A percentile compares a stretch with the other conserved stretches of the same genome.
phyloP scores from a whole-genome alignment of 2,888 invertebrate genomes.

The Meteorus colon region DNA sequence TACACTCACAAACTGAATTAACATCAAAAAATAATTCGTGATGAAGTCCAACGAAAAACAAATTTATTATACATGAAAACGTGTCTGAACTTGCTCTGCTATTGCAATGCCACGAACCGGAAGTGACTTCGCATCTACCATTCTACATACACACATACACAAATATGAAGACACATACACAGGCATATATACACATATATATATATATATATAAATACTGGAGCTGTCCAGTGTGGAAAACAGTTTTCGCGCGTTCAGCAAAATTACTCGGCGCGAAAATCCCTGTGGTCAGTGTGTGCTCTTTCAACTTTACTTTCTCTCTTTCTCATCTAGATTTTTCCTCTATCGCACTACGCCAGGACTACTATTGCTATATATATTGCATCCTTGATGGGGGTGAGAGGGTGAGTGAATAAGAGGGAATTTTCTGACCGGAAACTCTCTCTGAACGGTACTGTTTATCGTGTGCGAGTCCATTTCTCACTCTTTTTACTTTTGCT shows the following conservation, averaged over 20 bases:
- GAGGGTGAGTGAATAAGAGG: conserved; percentile 5
- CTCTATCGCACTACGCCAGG: not conserved
- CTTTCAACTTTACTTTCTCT: conserved; percentile 36
- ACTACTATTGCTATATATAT: not conserved
- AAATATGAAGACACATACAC: not conserved
- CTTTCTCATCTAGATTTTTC: not conserved
- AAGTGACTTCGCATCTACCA: conserved; percentile 7
- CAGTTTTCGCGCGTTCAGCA: conserved; percentile 39
- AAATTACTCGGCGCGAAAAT: conserved; percentile 43
- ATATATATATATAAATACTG: conserved; percentile 8
- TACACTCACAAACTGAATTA: too few relatives aligned
- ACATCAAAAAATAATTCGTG: not conserved
- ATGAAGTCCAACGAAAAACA: not conserved
- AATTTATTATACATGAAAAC: not conserved
- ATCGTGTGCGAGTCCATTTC: conserved; percentile 23
- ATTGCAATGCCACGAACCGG: conserved; percentile 4
- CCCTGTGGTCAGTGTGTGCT: conserved; percentile 41
- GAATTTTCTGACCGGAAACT: conserved; percentile 26
- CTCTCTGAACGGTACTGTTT: conserved; percentile 19
- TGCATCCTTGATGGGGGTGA: not conserved
- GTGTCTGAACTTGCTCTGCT: not conserved
- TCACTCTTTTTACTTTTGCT: conserved; percentile 3
- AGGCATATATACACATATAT: too few relatives aligned
- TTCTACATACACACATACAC: not conserved
- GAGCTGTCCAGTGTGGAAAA: not conserved